Evolutionary conservation across 2,888 invertebrate genomes (phyloP).

Genomic region (Eubasilissa splendida): DNA sequence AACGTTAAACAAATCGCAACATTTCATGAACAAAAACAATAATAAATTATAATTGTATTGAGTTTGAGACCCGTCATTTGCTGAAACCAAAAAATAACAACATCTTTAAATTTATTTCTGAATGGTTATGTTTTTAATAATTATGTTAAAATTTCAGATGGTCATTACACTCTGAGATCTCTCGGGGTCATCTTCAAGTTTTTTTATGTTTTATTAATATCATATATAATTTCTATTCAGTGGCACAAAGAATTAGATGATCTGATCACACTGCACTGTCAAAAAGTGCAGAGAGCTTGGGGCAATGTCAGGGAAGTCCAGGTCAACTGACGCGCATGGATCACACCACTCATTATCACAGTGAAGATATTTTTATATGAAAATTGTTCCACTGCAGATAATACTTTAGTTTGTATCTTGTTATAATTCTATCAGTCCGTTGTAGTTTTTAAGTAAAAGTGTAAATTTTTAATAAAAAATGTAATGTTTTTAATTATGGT

Average conservation of each 20-base stretch:
- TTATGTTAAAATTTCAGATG: too few species aligned
- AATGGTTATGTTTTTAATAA: too few species aligned
- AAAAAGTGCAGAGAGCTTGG: constrained; percentile 76
- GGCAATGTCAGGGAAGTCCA: constrained; percentile 60
- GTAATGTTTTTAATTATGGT: not conserved
- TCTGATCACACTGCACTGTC: constrained; percentile 76
- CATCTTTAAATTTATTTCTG: too few species aligned
- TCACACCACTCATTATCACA: not conserved
- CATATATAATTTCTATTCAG: constrained; percentile 64
- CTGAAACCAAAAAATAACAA: too few species aligned
- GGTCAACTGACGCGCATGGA: not conserved
- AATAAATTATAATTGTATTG: too few species aligned
- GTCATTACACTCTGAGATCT: too few species aligned
- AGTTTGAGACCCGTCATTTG: too few species aligned
- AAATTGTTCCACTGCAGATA: not conserved
- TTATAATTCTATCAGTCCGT: not conserved
- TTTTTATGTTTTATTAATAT: too few species aligned
- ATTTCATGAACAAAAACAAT: too few species aligned
- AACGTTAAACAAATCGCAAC: too few species aligned
- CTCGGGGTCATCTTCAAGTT: too few species aligned
- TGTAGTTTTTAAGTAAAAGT: not conserved
- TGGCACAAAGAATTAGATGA: constrained; percentile 75
- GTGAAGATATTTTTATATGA: not conserved
- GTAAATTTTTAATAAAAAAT: not conserved
- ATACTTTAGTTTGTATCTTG: not conserved